A percentile compares a stretch with the other conserved stretches of the same genome.
Conservation (phyloP, 2,888 invertebrate genomes). For the Plagodis pulveraria region DNA sequence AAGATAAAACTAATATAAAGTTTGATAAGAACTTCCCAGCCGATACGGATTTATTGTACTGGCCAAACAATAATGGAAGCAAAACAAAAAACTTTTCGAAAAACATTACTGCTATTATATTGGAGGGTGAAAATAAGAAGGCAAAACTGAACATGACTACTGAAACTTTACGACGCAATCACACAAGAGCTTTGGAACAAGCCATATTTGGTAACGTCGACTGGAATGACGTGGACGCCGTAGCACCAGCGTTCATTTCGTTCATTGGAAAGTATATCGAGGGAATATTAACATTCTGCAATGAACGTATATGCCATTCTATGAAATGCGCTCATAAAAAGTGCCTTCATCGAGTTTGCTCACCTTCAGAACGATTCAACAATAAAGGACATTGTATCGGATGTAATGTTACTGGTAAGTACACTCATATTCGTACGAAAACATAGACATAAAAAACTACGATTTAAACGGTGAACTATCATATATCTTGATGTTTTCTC, state of each 20-base stretch:
- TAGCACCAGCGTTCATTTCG: constrained; percentile 71
- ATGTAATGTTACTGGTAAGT: constrained; percentile 65
- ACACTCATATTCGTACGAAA: not conserved
- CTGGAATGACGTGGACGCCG: constrained; percentile 72
- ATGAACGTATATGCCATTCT: constrained; percentile 68
- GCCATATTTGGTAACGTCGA: constrained; percentile 74
- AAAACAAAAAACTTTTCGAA: constrained; percentile 38
- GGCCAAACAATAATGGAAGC: constrained; percentile 55
- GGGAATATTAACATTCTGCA: constrained; percentile 74
- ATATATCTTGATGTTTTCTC: no score
- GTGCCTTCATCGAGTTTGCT: constrained; percentile 69
- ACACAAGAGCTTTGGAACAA: constrained; percentile 61
- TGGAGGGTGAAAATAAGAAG: constrained; percentile 68
- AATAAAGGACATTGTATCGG: constrained; percentile 71
- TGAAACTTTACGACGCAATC: constrained; percentile 60
- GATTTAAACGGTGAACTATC: no score
- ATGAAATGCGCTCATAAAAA: constrained; percentile 71
- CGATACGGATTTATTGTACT: constrained; percentile 65
- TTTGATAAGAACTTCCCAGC: constrained; percentile 49
- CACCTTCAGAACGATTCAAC: constrained; percentile 62
- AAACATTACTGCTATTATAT: constrained; percentile 66
- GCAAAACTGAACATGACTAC: constrained; percentile 64
- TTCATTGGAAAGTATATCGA: constrained; percentile 76
- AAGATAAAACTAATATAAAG: constrained; percentile 42
- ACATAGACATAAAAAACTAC: no score